A percentile compares a stretch with the other conserved stretches of the same genome.
These are phyloP conservation scores for Elephantulus edwardii DNA, from an alignment of 2,113 vertebrate species.

Conservation along the genomic window DNA sequence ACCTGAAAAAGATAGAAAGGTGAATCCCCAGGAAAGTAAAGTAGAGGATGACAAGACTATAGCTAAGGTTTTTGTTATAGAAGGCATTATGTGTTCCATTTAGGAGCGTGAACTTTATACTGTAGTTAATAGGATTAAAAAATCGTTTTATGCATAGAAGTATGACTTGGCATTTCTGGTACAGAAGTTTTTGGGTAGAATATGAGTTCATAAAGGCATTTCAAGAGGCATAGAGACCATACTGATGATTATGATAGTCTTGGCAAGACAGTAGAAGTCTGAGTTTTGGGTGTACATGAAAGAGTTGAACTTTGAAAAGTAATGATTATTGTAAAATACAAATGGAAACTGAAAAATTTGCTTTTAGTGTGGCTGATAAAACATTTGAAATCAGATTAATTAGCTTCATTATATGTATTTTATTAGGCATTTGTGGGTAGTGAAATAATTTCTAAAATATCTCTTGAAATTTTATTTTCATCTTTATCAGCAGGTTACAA, in stretches of 20 bases:
- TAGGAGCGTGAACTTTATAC: neutral
- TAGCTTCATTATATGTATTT: conserved; percentile 56
- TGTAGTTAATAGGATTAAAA: neutral
- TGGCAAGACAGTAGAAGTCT: neutral
- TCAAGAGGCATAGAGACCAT: neutral
- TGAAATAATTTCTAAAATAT: conserved; percentile 44
- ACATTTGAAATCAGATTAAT: conserved; percentile 14
- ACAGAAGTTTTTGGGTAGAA: neutral
- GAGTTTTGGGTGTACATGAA: conserved; percentile 31
- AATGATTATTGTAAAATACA: conserved; percentile 16
- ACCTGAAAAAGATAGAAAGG: neutral
- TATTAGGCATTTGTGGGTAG: conserved; percentile 63
- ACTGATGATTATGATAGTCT: conserved; percentile 1
- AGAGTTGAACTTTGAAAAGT: conserved; percentile 17
- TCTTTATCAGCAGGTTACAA: conserved; percentile 77
- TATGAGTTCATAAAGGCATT: neutral
- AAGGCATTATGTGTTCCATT: neutral
- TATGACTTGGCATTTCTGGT: neutral
- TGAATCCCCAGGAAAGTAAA: neutral
- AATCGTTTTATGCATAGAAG: neutral
- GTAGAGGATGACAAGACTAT: neutral
- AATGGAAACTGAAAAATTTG: conserved; percentile 17
- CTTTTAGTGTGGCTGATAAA: neutral
- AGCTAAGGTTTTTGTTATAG: too few relatives aligned
- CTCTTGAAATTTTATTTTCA: conserved; percentile 71